These are phyloP conservation scores for Chelonia mydas DNA, from an alignment of 2,797 vertebrate species.

Conservation along the genomic window DNA sequence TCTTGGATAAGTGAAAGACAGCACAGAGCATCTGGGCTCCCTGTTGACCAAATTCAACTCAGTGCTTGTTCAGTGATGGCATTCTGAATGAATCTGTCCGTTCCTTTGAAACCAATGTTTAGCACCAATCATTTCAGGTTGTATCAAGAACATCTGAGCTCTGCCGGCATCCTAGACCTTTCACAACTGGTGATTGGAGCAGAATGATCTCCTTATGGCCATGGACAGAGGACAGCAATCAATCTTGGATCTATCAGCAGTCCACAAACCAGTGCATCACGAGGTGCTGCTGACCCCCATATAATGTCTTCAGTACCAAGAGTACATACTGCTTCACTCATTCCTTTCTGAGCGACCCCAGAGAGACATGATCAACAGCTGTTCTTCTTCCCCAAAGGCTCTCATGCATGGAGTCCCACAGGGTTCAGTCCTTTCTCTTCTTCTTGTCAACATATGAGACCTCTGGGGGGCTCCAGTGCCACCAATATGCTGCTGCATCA, in stretches of 20 bases:
- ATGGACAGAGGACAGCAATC: background rate
- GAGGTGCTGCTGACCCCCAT: background rate
- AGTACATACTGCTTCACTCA: background rate
- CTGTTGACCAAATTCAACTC: background rate
- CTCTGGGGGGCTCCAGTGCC: background rate
- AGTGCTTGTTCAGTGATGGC: background rate
- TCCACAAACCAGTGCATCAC: background rate
- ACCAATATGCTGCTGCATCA: background rate
- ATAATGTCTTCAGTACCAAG: background rate
- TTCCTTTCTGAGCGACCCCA: background rate
- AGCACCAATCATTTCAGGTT: background rate
- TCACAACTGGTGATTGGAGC: background rate
- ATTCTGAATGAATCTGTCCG: accelerated
- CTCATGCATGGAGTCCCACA: background rate
- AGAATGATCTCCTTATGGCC: background rate
- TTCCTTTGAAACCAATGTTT: background rate
- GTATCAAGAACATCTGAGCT: background rate
- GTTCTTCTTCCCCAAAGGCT: background rate
- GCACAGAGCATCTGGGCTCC: accelerated
- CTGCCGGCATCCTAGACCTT: background rate
- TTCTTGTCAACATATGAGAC: background rate
- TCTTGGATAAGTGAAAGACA: accelerated
- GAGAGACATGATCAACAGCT: conserved; percentile 29
- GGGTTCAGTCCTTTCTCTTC: background rate
- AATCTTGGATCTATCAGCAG: background rate